Evolutionary conservation across 1,140 invertebrate genomes (phyloP).

Genomic region (Gonatopus flavifemur): DNA sequence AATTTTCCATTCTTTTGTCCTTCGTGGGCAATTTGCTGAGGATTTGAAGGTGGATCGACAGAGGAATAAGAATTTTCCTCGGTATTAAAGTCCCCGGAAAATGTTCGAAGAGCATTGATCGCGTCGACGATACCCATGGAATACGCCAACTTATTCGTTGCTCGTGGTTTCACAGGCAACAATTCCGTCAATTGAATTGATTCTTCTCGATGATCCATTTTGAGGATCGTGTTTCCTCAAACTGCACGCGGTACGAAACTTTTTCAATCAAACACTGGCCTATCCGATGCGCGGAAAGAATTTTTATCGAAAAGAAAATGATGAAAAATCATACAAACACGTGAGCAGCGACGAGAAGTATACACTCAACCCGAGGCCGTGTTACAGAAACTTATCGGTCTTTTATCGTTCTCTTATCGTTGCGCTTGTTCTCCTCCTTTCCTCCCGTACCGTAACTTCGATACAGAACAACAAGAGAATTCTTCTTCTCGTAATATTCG

Average conservation of each 20-base stretch:
- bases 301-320: too few species aligned
- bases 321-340: too few species aligned
- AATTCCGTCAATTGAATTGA: constrained; percentile 49
- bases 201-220: constrained; percentile 29
- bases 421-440: not conserved
- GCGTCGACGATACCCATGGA: constrained; percentile 36
- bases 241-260: too few species aligned
- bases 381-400: constrained; percentile 24
- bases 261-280: too few species aligned
- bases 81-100: constrained; percentile 27
- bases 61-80: too few species aligned
- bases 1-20: not conserved
- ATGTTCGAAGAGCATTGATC: constrained; percentile 44
- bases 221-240: constrained; percentile 7
- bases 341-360: too few species aligned
- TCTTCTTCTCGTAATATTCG: constrained; percentile 9
- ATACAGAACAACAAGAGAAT: constrained; percentile 1
- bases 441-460: constrained; percentile 1
- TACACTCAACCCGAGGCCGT: too few species aligned
- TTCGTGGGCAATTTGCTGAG: not conserved
- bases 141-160: constrained; percentile 23
- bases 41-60: too few species aligned
- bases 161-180: constrained; percentile 43
- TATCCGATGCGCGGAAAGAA: too few species aligned
- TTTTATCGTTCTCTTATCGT: constrained; percentile 27